Conservation (phyloP, 2,113 vertebrate genomes). For the Prunella himalayana region DNA sequence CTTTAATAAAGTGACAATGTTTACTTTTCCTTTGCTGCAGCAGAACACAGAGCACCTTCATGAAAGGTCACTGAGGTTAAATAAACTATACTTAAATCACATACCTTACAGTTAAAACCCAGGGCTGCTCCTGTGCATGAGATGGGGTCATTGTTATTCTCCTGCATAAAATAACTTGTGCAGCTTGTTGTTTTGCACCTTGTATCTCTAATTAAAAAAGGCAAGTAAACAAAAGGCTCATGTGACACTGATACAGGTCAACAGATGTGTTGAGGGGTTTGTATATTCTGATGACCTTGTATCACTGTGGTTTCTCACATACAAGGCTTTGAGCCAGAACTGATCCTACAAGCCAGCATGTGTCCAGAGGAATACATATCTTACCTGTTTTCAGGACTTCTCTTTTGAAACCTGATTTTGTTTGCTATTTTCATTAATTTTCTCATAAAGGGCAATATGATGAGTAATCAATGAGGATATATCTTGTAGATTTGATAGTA, state of each 20-base stretch:
- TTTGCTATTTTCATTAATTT: neutral
- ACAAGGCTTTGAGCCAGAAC: neutral
- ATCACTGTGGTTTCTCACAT: neutral
- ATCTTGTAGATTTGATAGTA: neutral
- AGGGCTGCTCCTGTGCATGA: neutral
- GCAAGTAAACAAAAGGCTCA: neutral
- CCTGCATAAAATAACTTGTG: neutral
- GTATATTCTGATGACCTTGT: neutral
- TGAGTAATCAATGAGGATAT: constrained; percentile 12
- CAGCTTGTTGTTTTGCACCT: neutral
- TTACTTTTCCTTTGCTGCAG: constrained; percentile 30
- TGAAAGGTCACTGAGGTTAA: constrained; percentile 38
- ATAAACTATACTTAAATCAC: constrained; percentile 39
- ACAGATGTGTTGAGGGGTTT: neutral
- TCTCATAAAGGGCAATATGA: neutral
- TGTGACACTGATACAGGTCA: neutral
- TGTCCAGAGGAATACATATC: neutral
- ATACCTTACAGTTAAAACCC: neutral
- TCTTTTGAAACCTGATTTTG: neutral
- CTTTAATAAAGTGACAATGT: constrained; percentile 23
- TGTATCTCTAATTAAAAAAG: neutral
- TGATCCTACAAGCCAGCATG: neutral
- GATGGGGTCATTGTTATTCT: neutral
- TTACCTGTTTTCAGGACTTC: neutral
- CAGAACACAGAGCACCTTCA: neutral